These are phyloP conservation scores for Deroplatys truncata DNA, from an alignment of 2,888 invertebrate genomes.

Conservation along the genomic window DNA sequence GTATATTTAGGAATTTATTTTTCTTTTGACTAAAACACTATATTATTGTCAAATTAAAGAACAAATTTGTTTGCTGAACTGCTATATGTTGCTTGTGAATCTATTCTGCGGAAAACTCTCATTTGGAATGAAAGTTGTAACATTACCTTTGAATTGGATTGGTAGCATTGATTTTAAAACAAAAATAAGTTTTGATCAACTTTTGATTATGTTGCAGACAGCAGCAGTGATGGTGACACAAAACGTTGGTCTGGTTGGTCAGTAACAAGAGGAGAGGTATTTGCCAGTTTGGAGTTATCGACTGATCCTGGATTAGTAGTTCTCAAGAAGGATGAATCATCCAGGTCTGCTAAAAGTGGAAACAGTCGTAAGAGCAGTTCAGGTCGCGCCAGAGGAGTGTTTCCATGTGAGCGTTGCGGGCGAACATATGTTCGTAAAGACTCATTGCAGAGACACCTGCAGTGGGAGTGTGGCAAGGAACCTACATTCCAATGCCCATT, in stretches of 20 bases:
- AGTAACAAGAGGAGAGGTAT: conserved; percentile 21
- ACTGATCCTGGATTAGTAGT: not conserved
- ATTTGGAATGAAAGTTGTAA: too few relatives aligned
- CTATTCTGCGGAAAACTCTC: not conserved
- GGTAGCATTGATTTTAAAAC: not conserved
- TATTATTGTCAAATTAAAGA: not conserved
- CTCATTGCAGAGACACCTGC: conserved; percentile 37
- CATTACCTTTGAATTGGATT: too few relatives aligned
- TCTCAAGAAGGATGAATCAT: not conserved
- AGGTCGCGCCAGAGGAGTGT: conserved; percentile 25
- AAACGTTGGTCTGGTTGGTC: conserved; percentile 33
- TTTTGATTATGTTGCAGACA: not conserved
- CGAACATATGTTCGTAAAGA: conserved; percentile 37
- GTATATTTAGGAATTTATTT: too few relatives aligned
- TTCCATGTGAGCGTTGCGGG: conserved; percentile 36
- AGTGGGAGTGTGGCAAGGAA: conserved; percentile 51
- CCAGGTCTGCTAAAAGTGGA: not conserved
- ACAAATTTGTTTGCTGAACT: not conserved
- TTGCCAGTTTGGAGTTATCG: not conserved
- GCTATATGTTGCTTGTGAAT: not conserved
- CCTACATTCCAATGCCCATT: conserved; percentile 49
- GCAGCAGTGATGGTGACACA: conserved; percentile 14
- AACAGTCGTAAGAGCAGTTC: not conserved
- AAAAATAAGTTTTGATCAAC: not conserved
- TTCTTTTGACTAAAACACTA: not conserved